Evolutionary conservation across 2,888 invertebrate species (phyloP).

Genomic region (Caenorhabditis sp.): DNA sequence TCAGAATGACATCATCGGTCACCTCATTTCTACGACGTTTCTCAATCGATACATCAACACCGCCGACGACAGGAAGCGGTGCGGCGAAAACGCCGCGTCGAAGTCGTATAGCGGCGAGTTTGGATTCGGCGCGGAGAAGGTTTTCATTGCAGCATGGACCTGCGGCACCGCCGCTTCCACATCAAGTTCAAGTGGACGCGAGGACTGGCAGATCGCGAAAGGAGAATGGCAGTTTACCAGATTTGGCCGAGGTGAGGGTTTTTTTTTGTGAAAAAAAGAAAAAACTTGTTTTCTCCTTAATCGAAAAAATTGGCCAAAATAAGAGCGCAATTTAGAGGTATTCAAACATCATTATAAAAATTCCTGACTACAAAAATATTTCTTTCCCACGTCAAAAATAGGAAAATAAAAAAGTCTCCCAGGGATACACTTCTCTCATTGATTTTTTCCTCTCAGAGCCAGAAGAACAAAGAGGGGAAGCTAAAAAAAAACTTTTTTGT

Average conservation of each 20-base stretch:
- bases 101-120: slow-evolving; percentile 31
- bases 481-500: no score
- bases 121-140: slow-evolving; percentile 51
- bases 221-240: slow-evolving; percentile 38
- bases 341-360: no score
- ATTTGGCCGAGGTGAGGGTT: slow-evolving; percentile 25
- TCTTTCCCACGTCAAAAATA: no score
- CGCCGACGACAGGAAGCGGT: slow-evolving; percentile 17
- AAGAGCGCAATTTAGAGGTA: no score
- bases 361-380: neutral
- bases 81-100: slow-evolving; percentile 17
- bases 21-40: slow-evolving; percentile 53
- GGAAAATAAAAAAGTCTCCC: neutral
- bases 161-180: slow-evolving; percentile 11
- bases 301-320: no score
- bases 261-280: neutral
- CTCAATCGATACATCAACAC: slow-evolving; percentile 45
- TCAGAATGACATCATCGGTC: slow-evolving; percentile 18
- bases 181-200: slow-evolving; percentile 26
- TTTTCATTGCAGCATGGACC: slow-evolving; percentile 50
- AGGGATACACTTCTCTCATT: neutral
- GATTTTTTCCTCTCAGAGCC: no score
- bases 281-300: no score
- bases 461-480: no score
- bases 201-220: slow-evolving; percentile 16